Evolutionary conservation across 2,113 vertebrate genomes (phyloP), one percentile per base, ranked within the genome.

Genomic region (Puntigrus tetrazona): DNA sequence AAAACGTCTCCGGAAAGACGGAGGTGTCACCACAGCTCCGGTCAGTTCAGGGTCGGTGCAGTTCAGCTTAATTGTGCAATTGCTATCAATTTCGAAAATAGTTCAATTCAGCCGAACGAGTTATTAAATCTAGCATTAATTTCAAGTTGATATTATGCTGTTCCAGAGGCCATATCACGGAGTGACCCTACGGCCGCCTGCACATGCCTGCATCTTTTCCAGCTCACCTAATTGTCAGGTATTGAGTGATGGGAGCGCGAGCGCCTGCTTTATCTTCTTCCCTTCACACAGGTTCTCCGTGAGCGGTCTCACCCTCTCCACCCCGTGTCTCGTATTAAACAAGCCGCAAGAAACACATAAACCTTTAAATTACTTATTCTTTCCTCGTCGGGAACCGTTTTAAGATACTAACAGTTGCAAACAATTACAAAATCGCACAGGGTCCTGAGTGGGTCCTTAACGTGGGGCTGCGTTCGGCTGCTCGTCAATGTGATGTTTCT

Each of bases 181-280:
- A 22, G 65, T 38, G 65, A 69, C 65, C 34, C 65, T 69, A 18
- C 18, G 13, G 43, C 38, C 22, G 27, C 38, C 5, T 43, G 27
- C 69, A 73, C 69, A 43, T 11, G 22, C 69, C 27, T 41, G 13
- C 38, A 45, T 73, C 38, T 81, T 74, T 84, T 75, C 36, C 78
- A 27, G 38, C 82, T 84, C 29, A 73, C 36, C 70, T 47, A 38
- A 84, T 74, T 78, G 41, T 78, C 38, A n/a, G 38, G 77, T 69
- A 67, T 57, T 47, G 73, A 67, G 45, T 72, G 55, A 31, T 72
- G 59, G 65, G 52, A 38, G 77, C 25, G 25, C 55, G 41, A 57
- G 69, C 52, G 61, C 47, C 59, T 34, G 31, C 43, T 75, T 72
- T 47, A 84, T 84, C 29, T 34, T 81, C 41, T 88, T 52, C 27